These are phyloP conservation scores for Ariopsis seemanni DNA, from an alignment of 2,113 vertebrate species.

Conservation along the genomic window DNA sequence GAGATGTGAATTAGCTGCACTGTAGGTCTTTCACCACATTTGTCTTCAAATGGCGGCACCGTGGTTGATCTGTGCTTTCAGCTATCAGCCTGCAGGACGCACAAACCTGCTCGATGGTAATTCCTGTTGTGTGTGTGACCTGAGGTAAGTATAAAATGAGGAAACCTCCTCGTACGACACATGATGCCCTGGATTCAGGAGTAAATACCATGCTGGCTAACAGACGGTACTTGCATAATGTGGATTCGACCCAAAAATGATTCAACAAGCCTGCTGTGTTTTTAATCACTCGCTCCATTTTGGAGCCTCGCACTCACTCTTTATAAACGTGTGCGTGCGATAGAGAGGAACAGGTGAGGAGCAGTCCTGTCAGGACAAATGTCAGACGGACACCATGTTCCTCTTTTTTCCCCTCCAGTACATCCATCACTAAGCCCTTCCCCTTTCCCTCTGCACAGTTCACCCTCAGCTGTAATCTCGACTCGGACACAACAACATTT, in stretches of 20 bases:
- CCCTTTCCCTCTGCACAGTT: background rate
- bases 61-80: background rate
- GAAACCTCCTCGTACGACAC: constrained; percentile 21
- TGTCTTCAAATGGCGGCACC: background rate
- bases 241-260: constrained; percentile 49
- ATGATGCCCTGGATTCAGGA: constrained; percentile 6
- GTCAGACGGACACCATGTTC: constrained; percentile 31
- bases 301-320: constrained; percentile 1
- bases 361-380: constrained; percentile 30
- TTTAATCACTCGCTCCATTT: constrained; percentile 30
- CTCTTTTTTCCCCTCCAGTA: background rate
- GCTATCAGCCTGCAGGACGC: background rate
- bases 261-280: constrained; percentile 40
- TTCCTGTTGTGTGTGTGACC: background rate
- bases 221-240: constrained; percentile 52
- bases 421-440: background rate
- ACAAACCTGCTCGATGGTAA: background rate
- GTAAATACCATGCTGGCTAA: constrained; percentile 34
- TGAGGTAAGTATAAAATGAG: background rate
- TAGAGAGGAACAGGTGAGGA: constrained; percentile 37
- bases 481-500: background rate
- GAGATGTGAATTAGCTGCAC: background rate
- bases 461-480: background rate
- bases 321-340: constrained; percentile 17
- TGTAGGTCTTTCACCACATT: background rate